These are phyloP conservation scores for Hesperophylax magnus DNA, from an alignment of 1,140 invertebrate species.

Conservation along the genomic window DNA sequence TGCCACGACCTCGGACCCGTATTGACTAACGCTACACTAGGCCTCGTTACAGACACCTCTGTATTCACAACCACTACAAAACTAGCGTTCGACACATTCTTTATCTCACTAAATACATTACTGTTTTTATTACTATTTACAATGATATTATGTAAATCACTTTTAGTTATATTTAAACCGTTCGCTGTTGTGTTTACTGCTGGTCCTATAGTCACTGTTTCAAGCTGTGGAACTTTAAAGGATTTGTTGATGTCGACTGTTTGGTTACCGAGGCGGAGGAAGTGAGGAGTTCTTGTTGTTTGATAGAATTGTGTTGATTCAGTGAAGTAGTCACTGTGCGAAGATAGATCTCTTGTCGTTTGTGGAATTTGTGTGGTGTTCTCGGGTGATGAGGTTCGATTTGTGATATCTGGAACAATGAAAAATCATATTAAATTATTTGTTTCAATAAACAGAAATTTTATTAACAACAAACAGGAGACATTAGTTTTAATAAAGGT, in stretches of 20 bases:
- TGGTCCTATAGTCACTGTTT: slow-evolving; percentile 33
- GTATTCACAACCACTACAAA: slow-evolving; percentile 40
- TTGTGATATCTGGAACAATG: slow-evolving; percentile 23
- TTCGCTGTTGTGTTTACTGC: slow-evolving; percentile 23
- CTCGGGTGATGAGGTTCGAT: slow-evolving; percentile 2
- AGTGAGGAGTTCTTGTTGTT: slow-evolving; percentile 59
- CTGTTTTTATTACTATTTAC: slow-evolving; percentile 17
- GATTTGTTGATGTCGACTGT: slow-evolving; percentile 68
- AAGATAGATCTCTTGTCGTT: neutral
- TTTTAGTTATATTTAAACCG: slow-evolving; percentile 52
- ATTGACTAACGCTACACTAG: slow-evolving; percentile 19
- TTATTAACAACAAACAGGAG: too few relatives aligned
- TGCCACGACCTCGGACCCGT: slow-evolving; percentile 48
- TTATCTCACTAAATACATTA: slow-evolving; percentile 20
- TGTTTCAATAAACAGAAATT: neutral
- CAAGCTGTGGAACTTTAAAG: slow-evolving; percentile 67
- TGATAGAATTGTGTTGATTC: neutral
- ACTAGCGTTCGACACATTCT: slow-evolving; percentile 20
- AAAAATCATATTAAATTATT: neutral
- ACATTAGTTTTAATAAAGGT: too few relatives aligned
- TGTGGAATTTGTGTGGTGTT: slow-evolving; percentile 9
- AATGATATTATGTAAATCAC: slow-evolving; percentile 50
- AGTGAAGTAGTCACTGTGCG: slow-evolving; percentile 9
- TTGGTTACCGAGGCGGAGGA: slow-evolving; percentile 66
- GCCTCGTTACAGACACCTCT: slow-evolving; percentile 2